phyloP scores from a whole-genome alignment of 37 sponge, comb jelly and placozoan genomes.

The Petrosia ficiformis region DNA sequence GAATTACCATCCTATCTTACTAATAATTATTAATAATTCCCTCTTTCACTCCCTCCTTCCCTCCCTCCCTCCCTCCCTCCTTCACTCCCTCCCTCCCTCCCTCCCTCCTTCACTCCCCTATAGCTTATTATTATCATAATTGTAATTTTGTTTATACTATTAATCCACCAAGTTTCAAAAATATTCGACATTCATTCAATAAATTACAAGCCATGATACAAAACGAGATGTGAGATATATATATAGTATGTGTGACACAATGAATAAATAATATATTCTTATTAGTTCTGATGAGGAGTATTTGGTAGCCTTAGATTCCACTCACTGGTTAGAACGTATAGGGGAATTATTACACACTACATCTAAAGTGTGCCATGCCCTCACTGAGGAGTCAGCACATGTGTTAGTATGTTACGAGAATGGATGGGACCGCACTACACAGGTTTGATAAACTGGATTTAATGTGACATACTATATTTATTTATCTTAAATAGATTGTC shows the following conservation, averaged over 20 bases:
- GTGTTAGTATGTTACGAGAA: slow-evolving; percentile 81
- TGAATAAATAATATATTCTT: neutral
- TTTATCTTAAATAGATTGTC: slow-evolving; percentile 66
- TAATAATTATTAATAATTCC: neutral
- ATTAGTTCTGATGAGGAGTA: slow-evolving; percentile 63
- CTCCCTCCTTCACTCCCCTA: neutral
- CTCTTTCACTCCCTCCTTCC: neutral
- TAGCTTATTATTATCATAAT: slow-evolving; percentile 82
- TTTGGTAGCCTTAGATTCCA: slow-evolving; percentile 60
- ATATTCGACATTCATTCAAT: slow-evolving; percentile 62
- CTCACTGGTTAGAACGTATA: slow-evolving; percentile 72
- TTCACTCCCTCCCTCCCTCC: slow-evolving; percentile 13
- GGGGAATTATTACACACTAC: slow-evolving; percentile 60
- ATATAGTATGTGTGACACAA: neutral
- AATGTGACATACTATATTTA: neutral
- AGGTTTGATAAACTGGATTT: slow-evolving; percentile 40
- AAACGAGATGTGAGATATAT: slow-evolving; percentile 54
- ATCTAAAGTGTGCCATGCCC: slow-evolving; percentile 24
- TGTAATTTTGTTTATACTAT: slow-evolving; percentile 60
- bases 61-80: neutral
- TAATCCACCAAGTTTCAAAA: slow-evolving; percentile 58
- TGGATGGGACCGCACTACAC: slow-evolving; percentile 90
- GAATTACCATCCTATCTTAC: neutral
- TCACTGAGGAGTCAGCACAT: slow-evolving; percentile 34
- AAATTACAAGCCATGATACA: slow-evolving; percentile 64